A percentile compares a stretch with the other conserved stretches of the same genome.
phyloP scores from a whole-genome alignment of 2,888 invertebrate genomes.

The Acheta domesticus region DNA sequence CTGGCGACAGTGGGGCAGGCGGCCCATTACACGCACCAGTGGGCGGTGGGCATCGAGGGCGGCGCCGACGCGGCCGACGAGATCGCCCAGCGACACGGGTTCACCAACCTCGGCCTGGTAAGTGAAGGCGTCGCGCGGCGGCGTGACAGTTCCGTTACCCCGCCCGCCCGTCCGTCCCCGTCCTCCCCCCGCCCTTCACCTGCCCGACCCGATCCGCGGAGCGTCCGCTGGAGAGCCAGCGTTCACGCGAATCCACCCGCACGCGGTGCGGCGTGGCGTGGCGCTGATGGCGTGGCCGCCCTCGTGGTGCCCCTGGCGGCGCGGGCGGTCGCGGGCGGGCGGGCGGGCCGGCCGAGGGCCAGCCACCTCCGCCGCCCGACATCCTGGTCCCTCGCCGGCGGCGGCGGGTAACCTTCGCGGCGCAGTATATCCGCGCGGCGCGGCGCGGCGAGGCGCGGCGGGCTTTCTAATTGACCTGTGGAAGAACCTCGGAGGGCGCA shows the following conservation, averaged over 20 bases:
- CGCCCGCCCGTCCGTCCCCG: neutral
- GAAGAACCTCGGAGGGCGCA: too few species aligned
- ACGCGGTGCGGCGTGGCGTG: neutral
- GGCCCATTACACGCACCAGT: constrained; percentile 6
- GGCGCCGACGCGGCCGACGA: neutral
- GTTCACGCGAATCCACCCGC: neutral
- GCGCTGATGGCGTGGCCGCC: neutral
- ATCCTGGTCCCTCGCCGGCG: neutral
- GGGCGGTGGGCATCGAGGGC: neutral
- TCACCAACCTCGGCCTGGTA: constrained; percentile 18
- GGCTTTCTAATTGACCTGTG: too few species aligned
- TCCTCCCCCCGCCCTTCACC: too few species aligned
- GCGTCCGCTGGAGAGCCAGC: neutral
- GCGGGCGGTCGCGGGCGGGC: too few species aligned
- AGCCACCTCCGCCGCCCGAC: neutral
- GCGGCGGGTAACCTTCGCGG: neutral
- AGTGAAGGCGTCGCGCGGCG: neutral
- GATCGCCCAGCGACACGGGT: constrained; percentile 5
- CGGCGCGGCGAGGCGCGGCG: too few species aligned
- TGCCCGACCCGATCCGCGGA: too few species aligned
- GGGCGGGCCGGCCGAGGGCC: too few species aligned
- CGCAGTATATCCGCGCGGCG: too few species aligned
- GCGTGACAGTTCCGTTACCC: neutral
- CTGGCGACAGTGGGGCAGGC: constrained; percentile 1
- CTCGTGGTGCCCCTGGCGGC: too few species aligned